These are phyloP conservation scores for Tenrec ecaudatus DNA, from an alignment of 2,113 vertebrate genomes.

Conservation along the genomic window DNA sequence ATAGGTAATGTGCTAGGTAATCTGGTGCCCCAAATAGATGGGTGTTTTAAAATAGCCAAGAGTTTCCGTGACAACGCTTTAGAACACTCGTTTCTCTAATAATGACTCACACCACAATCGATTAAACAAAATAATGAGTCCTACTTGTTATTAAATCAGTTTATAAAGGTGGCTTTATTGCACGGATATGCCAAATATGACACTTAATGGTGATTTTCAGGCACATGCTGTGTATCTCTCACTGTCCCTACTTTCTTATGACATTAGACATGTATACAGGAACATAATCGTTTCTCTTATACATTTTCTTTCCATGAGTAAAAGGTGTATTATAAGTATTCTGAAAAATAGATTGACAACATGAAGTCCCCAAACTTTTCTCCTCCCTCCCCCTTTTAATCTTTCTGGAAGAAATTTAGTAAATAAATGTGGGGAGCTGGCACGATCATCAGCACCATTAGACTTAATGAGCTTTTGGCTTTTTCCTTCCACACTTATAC, in stretches of 20 bases:
- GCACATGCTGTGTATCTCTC: neutral
- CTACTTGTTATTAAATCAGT: neutral
- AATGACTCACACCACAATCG: neutral
- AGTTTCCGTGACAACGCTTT: neutral
- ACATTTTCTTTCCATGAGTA: neutral
- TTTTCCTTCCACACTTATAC: neutral
- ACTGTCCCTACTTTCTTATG: neutral
- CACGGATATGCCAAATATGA: neutral
- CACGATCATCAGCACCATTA: conserved; percentile 32
- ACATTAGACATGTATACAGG: neutral
- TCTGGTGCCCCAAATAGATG: neutral
- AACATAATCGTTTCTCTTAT: neutral
- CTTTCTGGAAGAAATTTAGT: conserved; percentile 54
- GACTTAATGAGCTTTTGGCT: conserved; percentile 13
- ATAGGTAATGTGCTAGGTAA: neutral
- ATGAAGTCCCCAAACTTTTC: conserved; percentile 39
- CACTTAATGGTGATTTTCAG: neutral
- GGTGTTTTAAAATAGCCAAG: neutral
- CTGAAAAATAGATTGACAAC: neutral
- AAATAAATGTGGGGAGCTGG: conserved; percentile 36
- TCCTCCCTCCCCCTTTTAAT: neutral
- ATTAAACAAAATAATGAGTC: neutral
- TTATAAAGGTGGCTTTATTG: conserved; percentile 28
- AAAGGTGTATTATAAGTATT: neutral
- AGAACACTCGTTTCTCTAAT: neutral